Evolutionary conservation across 2,113 vertebrate species (phyloP).

Genomic region (Nanorana parkeri): DNA sequence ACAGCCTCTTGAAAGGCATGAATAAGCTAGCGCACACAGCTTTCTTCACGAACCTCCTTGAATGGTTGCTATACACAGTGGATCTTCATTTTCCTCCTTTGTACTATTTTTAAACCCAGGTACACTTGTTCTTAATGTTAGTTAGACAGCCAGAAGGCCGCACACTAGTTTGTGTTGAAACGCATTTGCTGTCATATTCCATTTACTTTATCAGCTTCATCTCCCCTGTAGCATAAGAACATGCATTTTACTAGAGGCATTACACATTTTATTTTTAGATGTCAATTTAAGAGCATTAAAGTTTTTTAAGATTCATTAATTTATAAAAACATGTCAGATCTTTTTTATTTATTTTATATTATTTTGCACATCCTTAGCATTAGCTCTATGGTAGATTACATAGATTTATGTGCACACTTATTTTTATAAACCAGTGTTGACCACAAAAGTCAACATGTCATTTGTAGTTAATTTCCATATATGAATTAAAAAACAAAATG

Average conservation of each 20-base stretch:
- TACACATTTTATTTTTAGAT: slow-evolving; percentile 1
- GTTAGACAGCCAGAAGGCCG: background rate
- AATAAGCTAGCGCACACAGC: background rate
- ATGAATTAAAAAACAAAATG: no score
- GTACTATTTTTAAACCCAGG: slow-evolving; percentile 19
- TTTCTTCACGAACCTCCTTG: background rate
- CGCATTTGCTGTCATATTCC: slow-evolving; percentile 31
- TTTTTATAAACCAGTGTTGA: no score
- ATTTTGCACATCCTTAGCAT: no score
- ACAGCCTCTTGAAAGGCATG: background rate
- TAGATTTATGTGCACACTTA: no score
- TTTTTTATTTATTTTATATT: background rate
- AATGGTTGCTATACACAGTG: background rate
- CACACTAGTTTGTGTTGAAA: slow-evolving; percentile 17
- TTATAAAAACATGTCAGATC: background rate
- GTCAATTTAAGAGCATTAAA: background rate
- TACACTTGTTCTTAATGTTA: slow-evolving; percentile 1
- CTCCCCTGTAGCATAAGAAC: slow-evolving; percentile 20
- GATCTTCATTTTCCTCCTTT: slow-evolving; percentile 12
- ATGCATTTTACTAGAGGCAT: slow-evolving; percentile 14
- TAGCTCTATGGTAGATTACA: no score
- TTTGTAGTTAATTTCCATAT: no score
- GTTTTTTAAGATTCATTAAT: slow-evolving; percentile 2
- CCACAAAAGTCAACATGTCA: no score
- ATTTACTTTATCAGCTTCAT: slow-evolving; percentile 32